phyloP scores from a whole-genome alignment of 2,797 vertebrate species.

The Telmatherina bonti region DNA sequence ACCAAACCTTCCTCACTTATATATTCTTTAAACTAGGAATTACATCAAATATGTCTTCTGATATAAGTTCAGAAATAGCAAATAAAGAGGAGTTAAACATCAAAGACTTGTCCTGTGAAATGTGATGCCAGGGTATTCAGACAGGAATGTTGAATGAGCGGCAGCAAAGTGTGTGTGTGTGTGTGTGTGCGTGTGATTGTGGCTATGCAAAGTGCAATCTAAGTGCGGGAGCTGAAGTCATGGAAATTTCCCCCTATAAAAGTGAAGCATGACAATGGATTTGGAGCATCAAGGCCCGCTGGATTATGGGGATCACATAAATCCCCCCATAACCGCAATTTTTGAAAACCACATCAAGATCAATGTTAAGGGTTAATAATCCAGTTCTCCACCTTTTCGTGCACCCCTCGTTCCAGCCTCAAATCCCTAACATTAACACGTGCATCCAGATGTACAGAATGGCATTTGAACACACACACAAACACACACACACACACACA shows the following conservation, averaged over 20 bases:
- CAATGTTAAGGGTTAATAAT: constrained; percentile 84
- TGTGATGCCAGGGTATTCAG: constrained; percentile 69
- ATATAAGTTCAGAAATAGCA: constrained; percentile 65
- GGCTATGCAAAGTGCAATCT: constrained; percentile 76
- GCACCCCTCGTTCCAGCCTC: constrained; percentile 50
- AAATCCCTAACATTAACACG: constrained; percentile 71
- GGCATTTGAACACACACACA: constrained; percentile 29
- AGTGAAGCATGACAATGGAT: constrained; percentile 84
- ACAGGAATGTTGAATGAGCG: constrained; percentile 74
- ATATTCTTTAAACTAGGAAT: constrained; percentile 48
- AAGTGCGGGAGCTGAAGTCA: constrained; percentile 79
- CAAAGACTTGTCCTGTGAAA: constrained; percentile 74
- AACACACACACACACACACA: constrained; percentile 26
- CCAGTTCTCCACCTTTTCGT: constrained; percentile 70
- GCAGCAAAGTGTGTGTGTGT: constrained; percentile 51
- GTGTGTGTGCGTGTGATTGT: constrained; percentile 40
- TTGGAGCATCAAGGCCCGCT: constrained; percentile 80
- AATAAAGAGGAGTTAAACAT: constrained; percentile 75
- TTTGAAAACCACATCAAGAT: constrained; percentile 79
- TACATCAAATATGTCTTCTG: constrained; percentile 58
- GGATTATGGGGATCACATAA: constrained; percentile 82
- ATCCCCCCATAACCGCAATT: constrained; percentile 69
- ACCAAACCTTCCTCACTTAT: constrained; percentile 20
- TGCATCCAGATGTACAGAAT: constrained; percentile 54
- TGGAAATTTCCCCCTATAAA: constrained; percentile 82